Conservation (phyloP, 92 coral and sea anemone genomes). For the Phenganax subtilis region DNA sequence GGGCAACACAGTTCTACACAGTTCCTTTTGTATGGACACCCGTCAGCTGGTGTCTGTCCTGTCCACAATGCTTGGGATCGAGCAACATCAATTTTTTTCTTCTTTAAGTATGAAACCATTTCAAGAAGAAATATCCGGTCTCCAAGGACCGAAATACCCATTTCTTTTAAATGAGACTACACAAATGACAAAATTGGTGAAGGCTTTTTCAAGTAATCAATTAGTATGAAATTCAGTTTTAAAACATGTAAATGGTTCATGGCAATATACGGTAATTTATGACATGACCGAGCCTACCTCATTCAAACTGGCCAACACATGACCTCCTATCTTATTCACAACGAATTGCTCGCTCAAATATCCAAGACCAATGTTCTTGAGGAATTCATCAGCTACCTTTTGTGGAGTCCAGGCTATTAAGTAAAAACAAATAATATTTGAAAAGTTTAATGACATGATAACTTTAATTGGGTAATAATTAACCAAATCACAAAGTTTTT, state of each 20-base stretch:
- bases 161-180: conserved; percentile 80
- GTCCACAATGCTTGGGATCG: conserved; percentile 87
- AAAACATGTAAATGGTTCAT: neutral
- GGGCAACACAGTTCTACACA: conserved; percentile 83
- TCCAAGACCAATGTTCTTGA: conserved; percentile 76
- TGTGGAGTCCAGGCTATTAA: conserved; percentile 78
- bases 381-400: conserved; percentile 70
- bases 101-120: conserved; percentile 70
- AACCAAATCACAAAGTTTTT: neutral
- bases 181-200: neutral
- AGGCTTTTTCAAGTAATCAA: too few species aligned
- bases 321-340: conserved; percentile 90
- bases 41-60: conserved; percentile 85
- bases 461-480: conserved; percentile 2
- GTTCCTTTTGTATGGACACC: conserved; percentile 89
- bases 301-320: conserved; percentile 64
- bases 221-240: neutral
- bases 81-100: conserved; percentile 85
- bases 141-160: conserved; percentile 84
- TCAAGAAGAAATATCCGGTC: conserved; percentile 84
- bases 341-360: conserved; percentile 80
- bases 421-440: too few species aligned
- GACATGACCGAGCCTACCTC: conserved; percentile 56
- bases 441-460: neutral
- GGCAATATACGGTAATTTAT: neutral